phyloP scores from a whole-genome alignment of 2,113 vertebrate species.

The Cettia cetti region DNA sequence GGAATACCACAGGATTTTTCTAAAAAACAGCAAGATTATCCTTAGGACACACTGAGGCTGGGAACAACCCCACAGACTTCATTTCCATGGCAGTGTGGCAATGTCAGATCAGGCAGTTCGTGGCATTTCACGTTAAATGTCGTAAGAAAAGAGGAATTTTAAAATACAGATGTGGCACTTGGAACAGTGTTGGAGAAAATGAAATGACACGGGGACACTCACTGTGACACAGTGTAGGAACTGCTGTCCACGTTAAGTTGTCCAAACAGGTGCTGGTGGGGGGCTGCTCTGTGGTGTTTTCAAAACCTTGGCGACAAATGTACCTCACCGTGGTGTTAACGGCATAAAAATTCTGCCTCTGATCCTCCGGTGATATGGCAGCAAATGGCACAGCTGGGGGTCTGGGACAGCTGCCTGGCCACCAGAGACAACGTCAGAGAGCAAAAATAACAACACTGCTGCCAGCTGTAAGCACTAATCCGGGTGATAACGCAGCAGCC shows the following conservation, averaged over 20 bases:
- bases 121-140: neutral
- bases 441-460: neutral
- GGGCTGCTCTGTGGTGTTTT: neutral
- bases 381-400: fast-evolving
- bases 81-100: neutral
- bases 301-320: slow-evolving; percentile 14
- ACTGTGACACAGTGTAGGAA: neutral
- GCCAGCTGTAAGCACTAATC: fast-evolving
- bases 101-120: neutral
- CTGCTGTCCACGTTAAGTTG: neutral
- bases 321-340: neutral
- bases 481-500: fast-evolving
- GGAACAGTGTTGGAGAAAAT: fast-evolving
- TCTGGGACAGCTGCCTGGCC: slow-evolving; percentile 3
- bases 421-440: neutral
- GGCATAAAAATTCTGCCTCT: neutral
- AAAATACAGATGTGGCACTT: fast-evolving
- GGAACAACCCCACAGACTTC: fast-evolving
- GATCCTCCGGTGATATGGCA: neutral
- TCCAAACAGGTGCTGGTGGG: slow-evolving; percentile 6
- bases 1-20: slow-evolving; percentile 61
- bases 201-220: fast-evolving
- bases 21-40: neutral
- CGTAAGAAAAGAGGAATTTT: neutral
- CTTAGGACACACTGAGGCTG: neutral